phyloP scores from a whole-genome alignment of 2,113 vertebrate species.

The Ptilorrhoa leucosticta region DNA sequence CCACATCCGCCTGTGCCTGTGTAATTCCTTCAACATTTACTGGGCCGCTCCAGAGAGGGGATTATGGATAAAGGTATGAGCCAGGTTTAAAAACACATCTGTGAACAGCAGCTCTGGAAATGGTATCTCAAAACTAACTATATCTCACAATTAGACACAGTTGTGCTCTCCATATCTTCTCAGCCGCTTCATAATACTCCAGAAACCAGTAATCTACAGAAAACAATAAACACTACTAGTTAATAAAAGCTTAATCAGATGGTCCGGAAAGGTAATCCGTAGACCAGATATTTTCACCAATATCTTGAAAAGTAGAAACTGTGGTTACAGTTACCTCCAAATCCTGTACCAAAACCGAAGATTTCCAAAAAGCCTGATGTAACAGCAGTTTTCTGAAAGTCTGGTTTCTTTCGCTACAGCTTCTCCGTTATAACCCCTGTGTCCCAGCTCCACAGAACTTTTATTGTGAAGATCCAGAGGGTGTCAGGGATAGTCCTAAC shows the following conservation, averaged over 20 bases:
- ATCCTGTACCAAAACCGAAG: background rate
- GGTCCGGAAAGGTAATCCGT: background rate
- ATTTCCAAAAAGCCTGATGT: background rate
- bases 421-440: background rate
- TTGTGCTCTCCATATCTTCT: background rate
- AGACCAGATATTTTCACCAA: background rate
- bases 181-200: background rate
- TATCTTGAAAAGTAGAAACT: background rate
- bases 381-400: background rate
- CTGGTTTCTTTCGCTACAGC: background rate
- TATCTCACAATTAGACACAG: background rate
- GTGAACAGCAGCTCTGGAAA: background rate
- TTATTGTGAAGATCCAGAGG: background rate
- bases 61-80: background rate
- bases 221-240: background rate
- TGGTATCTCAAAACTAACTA: fast-evolving
- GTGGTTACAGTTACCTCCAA: background rate
- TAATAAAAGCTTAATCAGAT: background rate
- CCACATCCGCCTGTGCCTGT: background rate
- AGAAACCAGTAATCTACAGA: background rate
- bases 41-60: background rate
- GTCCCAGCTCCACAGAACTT: background rate
- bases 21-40: background rate
- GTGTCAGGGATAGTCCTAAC: background rate
- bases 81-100: background rate